These are phyloP conservation scores for Paramisgurnus dabryanus DNA, from an alignment of 2,113 vertebrate genomes.

Conservation along the genomic window DNA sequence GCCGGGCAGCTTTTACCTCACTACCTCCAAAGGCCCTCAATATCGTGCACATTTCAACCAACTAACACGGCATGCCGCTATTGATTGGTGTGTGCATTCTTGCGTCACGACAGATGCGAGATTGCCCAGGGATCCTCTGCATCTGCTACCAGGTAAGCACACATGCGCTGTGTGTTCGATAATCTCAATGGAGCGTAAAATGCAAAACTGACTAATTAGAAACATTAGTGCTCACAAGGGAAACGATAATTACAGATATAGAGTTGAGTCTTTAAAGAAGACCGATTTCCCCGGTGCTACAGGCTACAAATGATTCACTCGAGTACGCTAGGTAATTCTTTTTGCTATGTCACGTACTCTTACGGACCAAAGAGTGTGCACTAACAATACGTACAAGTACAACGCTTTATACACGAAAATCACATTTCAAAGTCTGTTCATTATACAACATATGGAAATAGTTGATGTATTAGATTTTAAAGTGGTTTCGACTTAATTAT, in stretches of 20 bases:
- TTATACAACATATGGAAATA: not conserved
- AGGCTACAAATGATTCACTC: conserved; percentile 43
- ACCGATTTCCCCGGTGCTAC: conserved; percentile 41
- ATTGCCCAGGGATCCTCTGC: not conserved
- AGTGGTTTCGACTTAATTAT: conserved; percentile 9
- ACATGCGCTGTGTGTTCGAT: conserved; percentile 47
- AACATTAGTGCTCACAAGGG: conserved; percentile 50
- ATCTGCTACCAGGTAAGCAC: conserved; percentile 26
- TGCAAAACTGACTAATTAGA: conserved; percentile 55
- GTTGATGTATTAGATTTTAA: not conserved
- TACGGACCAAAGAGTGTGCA: not conserved
- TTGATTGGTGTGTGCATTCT: conserved; percentile 12
- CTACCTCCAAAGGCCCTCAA: not conserved
- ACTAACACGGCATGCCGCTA: not conserved
- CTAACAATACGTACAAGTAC: conserved; percentile 18
- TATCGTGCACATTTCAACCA: conserved; percentile 26
- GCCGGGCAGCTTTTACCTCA: conserved; percentile 22
- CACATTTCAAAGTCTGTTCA: not conserved
- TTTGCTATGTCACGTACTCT: conserved; percentile 20
- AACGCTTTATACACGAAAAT: not conserved
- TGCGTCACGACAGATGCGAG: conserved; percentile 6
- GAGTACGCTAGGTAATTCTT: conserved; percentile 22
- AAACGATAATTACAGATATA: conserved; percentile 55
- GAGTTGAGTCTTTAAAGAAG: conserved; percentile 47
- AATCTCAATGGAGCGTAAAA: conserved; percentile 54